Evolutionary conservation across 2,797 vertebrate genomes (phyloP).

Genomic region (Sebastes minor): DNA sequence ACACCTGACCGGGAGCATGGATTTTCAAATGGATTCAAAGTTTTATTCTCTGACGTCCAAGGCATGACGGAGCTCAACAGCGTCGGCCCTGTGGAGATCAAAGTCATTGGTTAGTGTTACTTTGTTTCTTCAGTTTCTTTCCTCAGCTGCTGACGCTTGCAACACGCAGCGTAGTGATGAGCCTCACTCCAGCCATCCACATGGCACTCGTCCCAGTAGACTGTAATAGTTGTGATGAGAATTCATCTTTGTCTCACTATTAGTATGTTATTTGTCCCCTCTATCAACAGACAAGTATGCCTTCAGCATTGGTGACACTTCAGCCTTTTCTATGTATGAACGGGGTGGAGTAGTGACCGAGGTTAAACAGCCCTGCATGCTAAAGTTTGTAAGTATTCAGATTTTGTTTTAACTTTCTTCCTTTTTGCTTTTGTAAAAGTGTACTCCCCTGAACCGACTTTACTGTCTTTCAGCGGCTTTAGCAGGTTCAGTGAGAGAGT

Average conservation of each 20-base stretch:
- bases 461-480: too few species aligned
- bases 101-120: background rate
- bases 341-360: constrained; percentile 82
- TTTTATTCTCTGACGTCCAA: constrained; percentile 85
- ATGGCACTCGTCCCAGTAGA: background rate
- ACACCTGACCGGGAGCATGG: constrained; percentile 47
- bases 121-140: too few species aligned
- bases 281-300: constrained; percentile 66
- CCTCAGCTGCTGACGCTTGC: background rate
- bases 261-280: background rate
- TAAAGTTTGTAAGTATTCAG: constrained; percentile 83
- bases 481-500: too few species aligned
- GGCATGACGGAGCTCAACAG: constrained; percentile 92
- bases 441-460: too few species aligned
- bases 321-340: constrained; percentile 81
- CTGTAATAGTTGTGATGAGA: background rate
- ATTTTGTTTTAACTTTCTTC: background rate
- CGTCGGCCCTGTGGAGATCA: constrained; percentile 70
- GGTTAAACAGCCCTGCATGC: constrained; percentile 71
- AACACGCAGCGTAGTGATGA: background rate
- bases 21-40: constrained; percentile 73
- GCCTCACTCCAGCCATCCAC: background rate
- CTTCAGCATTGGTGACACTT: constrained; percentile 88
- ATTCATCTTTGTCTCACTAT: background rate
- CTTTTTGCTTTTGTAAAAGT: background rate